These are phyloP conservation scores for Dendrocincla tyrannina DNA, from an alignment of 2,797 vertebrate genomes.

Conservation along the genomic window DNA sequence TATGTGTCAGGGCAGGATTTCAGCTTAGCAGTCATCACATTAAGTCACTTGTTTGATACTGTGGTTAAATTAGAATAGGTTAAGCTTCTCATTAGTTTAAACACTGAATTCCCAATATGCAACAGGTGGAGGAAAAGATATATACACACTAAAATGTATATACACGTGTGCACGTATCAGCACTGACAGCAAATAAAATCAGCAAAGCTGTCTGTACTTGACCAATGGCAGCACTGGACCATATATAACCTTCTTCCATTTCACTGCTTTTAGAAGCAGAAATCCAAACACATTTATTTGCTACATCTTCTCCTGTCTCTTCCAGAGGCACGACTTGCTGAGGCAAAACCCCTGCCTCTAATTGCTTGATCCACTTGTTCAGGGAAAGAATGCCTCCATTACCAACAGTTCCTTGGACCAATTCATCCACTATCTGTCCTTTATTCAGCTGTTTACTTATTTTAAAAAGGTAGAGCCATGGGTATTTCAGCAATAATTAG, in stretches of 20 bases:
- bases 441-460: constrained; percentile 3
- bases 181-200: background rate
- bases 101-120: fast-evolving
- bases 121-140: background rate
- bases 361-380: background rate
- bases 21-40: background rate
- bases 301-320: background rate
- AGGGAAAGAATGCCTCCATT: background rate
- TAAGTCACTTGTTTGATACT: background rate
- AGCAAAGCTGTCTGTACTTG: background rate
- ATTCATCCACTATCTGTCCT: background rate
- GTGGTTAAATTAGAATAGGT: background rate
- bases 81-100: background rate
- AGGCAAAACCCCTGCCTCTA: constrained; percentile 9
- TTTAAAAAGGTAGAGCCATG: background rate
- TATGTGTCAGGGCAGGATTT: background rate
- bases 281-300: background rate
- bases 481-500: constrained; percentile 56
- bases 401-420: background rate
- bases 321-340: background rate
- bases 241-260: background rate
- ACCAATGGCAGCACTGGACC: background rate
- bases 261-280: background rate
- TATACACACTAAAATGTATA: background rate
- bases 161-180: fast-evolving